These are phyloP conservation scores for Diachrysia chrysitis DNA, from an alignment of 2,888 invertebrate species.

Conservation along the genomic window DNA sequence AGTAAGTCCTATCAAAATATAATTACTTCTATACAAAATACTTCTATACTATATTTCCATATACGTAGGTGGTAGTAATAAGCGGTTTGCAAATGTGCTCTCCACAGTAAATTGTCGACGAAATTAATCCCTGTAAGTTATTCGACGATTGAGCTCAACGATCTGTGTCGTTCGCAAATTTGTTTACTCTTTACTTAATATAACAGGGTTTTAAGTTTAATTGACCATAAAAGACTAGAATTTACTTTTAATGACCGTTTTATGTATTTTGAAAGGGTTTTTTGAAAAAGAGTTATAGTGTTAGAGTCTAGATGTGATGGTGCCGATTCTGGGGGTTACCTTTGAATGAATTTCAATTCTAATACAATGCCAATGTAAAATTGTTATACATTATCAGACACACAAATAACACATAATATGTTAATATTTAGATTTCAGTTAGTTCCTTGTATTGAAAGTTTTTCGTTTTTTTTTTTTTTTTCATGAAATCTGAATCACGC, in stretches of 20 bases:
- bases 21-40: too few species aligned
- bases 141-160: slow-evolving; percentile 17
- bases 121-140: slow-evolving; percentile 23
- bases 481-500: too few species aligned
- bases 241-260: slow-evolving; percentile 1
- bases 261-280: not conserved
- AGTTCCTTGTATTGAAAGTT: too few species aligned
- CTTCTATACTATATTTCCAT: not conserved
- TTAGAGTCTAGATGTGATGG: not conserved
- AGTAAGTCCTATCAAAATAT: too few species aligned
- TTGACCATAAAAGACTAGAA: not conserved
- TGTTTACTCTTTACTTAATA: slow-evolving; percentile 15
- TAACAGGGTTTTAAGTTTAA: not conserved
- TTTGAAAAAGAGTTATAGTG: not conserved
- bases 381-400: too few species aligned
- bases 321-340: too few species aligned
- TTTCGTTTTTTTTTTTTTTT: too few species aligned
- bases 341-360: too few species aligned
- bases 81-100: slow-evolving; percentile 12
- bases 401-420: too few species aligned
- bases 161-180: not conserved
- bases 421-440: too few species aligned
- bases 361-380: too few species aligned
- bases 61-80: not conserved
- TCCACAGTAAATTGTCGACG: slow-evolving; percentile 5